Evolutionary conservation across 1,140 invertebrate genomes (phyloP), one percentile per base, ranked within the genome.

Genomic region (Pteromalus puparum): DNA sequence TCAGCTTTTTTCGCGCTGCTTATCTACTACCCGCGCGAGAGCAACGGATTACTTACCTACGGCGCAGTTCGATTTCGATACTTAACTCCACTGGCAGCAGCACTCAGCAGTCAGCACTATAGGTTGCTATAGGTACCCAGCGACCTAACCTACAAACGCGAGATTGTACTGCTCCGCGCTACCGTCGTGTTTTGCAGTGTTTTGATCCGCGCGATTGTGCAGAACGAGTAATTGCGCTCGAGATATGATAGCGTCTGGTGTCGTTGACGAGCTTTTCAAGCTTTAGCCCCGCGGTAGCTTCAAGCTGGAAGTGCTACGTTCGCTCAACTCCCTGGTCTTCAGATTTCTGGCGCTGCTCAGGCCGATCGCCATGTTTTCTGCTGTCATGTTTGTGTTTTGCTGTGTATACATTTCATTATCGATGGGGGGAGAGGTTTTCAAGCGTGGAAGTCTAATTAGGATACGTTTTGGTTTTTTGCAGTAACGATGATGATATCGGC

Each of bases 361-460:
- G 34, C 74, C 24, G 15, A 18, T 42, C 53, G 38, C 38, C 53
- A 76, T 68, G 34, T 76, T 42, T 48, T 38, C 53, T 26, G n/a
- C 61, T 76, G 34, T 61, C 81, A 38, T 68, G 74, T 76, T 82
- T 76, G 81, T 82, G 67, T 76, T 67, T 67, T 70, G 81, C 68
- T n/a, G n/a, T n/a, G n/a, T n/a, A n/a, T n/a, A n/a, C n/a, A n/a
- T n/a, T n/a, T n/a, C n/a, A n/a, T n/a, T n/a, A n/a, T n/a, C n/a
- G n/a, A n/a, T n/a, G n/a, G 30, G 38, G 38, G 38, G 38, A 10
- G 38, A 42, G 38, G 9, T 82, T 38, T 75, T n/a, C 1, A 18
- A 12, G 24, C 53, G 6, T 80, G 38, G 65, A n/a, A 24, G 65
- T 67, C 24, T 67, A 10, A 67, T n/a, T 67, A 6, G 12, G 65